A percentile compares a stretch with the other conserved stretches of the same genome.
Evolutionary conservation across 2,113 vertebrate genomes (phyloP).

Genomic region (Aphyosemion australe): DNA sequence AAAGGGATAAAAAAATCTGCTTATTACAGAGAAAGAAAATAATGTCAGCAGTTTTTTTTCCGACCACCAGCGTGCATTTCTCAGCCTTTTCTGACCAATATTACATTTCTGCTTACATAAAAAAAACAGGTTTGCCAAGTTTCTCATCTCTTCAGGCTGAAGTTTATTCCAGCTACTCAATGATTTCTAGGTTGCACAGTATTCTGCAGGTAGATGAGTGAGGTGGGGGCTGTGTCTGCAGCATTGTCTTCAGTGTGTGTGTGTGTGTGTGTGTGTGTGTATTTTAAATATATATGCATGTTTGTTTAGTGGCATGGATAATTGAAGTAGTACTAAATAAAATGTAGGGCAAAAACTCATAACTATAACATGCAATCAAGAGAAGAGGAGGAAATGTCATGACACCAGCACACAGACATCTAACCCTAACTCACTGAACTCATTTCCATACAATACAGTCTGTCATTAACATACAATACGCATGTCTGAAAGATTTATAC

Average conservation of each 20-base stretch:
- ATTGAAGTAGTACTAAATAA: constrained; percentile 48
- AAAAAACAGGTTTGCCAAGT: constrained; percentile 35
- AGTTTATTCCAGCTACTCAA: constrained; percentile 28
- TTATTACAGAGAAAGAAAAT: constrained; percentile 40
- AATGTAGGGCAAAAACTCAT: constrained; percentile 27
- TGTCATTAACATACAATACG: constrained; percentile 8
- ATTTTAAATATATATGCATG: background rate
- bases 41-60: constrained; percentile 37
- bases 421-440: constrained; percentile 7
- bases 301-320: constrained; percentile 12
- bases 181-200: constrained; percentile 30
- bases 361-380: constrained; percentile 26
- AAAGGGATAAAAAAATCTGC: constrained; percentile 23
- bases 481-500: constrained; percentile 42
- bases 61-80: constrained; percentile 25
- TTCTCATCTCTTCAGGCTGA: constrained; percentile 3
- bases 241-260: background rate
- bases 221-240: background rate
- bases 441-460: background rate
- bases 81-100: constrained; percentile 39
- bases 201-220: background rate
- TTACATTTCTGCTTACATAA: constrained; percentile 41
- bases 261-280: constrained; percentile 12
- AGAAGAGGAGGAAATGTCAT: constrained; percentile 23
- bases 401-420: constrained; percentile 26